These are phyloP conservation scores for Rhinoptilus africanus DNA, from an alignment of 2,113 vertebrate species.

Conservation along the genomic window DNA sequence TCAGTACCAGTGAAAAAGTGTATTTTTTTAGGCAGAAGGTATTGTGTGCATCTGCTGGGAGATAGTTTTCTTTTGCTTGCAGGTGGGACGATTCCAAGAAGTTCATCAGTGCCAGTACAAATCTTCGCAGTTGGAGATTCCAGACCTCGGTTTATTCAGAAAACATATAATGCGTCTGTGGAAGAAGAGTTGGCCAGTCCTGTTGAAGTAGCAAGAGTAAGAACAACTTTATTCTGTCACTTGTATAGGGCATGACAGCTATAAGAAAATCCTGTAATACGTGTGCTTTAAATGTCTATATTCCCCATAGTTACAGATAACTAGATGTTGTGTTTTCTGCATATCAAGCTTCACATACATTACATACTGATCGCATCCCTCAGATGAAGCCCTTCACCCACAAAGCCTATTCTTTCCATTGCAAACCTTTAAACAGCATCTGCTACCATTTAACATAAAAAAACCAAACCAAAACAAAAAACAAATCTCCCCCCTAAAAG, in stretches of 20 bases:
- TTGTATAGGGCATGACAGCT: not conserved
- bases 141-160: constrained; percentile 68
- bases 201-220: constrained; percentile 63
- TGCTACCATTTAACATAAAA: not conserved
- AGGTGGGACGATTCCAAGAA: constrained; percentile 70
- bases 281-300: not conserved
- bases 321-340: not conserved
- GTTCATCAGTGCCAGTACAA: constrained; percentile 61
- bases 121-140: constrained; percentile 70
- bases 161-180: constrained; percentile 54
- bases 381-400: not conserved
- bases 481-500: too few relatives aligned
- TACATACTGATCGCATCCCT: not conserved
- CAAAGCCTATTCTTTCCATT: not conserved
- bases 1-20: not conserved
- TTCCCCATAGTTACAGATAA: not conserved
- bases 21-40: not conserved
- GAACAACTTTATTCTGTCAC: not conserved
- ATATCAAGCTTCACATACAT: not conserved
- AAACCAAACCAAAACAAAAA: not conserved
- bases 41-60: not conserved
- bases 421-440: not conserved
- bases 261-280: not conserved
- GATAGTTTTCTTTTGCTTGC: not conserved
- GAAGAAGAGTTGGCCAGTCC: constrained; percentile 66